Percentiles rank a stretch among this genome's conserved stretches.
These are phyloP conservation scores for Coleophora deauratella DNA, from an alignment of 2,888 invertebrate species.

Conservation along the genomic window DNA sequence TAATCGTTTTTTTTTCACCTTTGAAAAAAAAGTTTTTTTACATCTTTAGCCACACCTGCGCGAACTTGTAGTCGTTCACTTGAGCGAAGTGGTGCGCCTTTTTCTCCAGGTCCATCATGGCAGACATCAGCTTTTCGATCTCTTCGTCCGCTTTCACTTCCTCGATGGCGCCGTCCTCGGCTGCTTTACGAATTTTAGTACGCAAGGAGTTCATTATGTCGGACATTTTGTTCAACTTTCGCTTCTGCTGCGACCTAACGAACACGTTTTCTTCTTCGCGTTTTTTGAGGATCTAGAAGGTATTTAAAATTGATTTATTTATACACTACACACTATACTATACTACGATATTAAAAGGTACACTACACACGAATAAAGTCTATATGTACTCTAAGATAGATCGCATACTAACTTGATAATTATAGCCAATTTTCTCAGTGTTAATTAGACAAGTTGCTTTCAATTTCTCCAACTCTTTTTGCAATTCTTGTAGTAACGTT, in stretches of 20 bases:
- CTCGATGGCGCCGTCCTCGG: conserved; percentile 77
- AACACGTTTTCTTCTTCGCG: conserved; percentile 90
- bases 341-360: too few relatives aligned
- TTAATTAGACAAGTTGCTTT: conserved; percentile 89
- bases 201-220: conserved; percentile 80
- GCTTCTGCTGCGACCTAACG: conserved; percentile 85
- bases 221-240: conserved; percentile 83
- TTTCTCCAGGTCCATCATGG: conserved; percentile 79
- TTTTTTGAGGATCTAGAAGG: conserved; percentile 79
- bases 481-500: conserved; percentile 80
- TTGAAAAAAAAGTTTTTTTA: too few relatives aligned
- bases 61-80: conserved; percentile 77
- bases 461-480: conserved; percentile 84
- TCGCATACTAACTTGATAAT: conserved; percentile 76
- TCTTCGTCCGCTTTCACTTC: conserved; percentile 80
- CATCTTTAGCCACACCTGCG: conserved; percentile 31
- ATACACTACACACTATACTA: too few relatives aligned
- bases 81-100: conserved; percentile 79
- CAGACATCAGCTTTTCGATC: conserved; percentile 77
- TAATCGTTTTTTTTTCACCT: too few relatives aligned
- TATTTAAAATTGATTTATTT: too few relatives aligned
- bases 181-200: conserved; percentile 77
- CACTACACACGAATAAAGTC: too few relatives aligned
- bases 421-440: conserved; percentile 92
- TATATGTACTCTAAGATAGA: too few relatives aligned